These are phyloP conservation scores for Cricetomys ansorgei DNA, from an alignment of 2,113 vertebrate genomes.

Conservation along the genomic window DNA sequence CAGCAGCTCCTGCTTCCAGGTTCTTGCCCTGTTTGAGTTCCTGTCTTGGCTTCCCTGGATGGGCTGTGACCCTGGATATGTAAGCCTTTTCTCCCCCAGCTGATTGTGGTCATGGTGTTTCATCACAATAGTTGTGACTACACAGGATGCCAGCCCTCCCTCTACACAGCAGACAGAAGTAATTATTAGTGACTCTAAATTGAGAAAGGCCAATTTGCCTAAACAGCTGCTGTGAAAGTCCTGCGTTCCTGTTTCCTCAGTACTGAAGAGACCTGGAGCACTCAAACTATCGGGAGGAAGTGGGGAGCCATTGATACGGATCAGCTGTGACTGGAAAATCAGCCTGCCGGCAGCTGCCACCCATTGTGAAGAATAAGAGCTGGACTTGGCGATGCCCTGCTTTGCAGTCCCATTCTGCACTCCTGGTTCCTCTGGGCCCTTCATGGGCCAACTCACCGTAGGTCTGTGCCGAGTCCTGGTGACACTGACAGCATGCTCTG, in stretches of 20 bases:
- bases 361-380: neutral
- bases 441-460: slow-evolving; percentile 88
- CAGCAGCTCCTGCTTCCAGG: neutral
- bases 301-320: neutral
- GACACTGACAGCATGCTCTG: slow-evolving; percentile 91
- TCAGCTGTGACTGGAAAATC: neutral
- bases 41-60: neutral
- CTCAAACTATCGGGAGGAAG: rapidly evolving
- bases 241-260: slow-evolving; percentile 5
- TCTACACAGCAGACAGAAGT: rapidly evolving
- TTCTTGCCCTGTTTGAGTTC: neutral
- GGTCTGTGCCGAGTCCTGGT: slow-evolving; percentile 86
- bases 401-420: too few relatives aligned
- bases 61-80: neutral
- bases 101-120: neutral
- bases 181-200: slow-evolving; percentile 26
- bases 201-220: neutral
- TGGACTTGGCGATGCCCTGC: neutral
- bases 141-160: neutral
- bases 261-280: neutral
- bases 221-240: neutral
- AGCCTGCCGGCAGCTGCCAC: neutral
- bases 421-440: neutral
- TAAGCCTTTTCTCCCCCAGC: neutral
- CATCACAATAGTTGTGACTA: neutral